Base-by-base conservation (phyloP, 2,888 invertebrate genomes). In the Penaeus monodon region DNA sequence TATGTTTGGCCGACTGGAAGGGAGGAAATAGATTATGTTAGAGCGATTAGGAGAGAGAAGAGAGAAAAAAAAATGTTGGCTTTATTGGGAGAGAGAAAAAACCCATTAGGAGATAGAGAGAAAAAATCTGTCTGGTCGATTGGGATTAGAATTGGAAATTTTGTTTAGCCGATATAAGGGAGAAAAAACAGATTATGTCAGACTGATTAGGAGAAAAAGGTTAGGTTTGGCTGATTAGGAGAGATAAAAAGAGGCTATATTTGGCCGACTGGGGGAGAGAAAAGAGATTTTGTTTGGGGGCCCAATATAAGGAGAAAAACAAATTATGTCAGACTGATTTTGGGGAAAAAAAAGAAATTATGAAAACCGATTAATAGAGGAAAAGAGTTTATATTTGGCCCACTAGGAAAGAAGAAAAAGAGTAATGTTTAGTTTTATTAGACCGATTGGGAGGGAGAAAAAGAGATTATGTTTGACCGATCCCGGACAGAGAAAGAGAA, bases 361-460 rank as follows among this genome's bases (percentile, higher is more conserved):
- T 6, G 68, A 33, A 2, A 22, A n/a, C 29, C 8, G 57, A 33
- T 8, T 10, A 49, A n/a, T 6, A 63, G 27, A 63, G 77, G n/a
- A 27, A 74, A 82, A 64, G 82, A 74, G 73, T 33, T 33, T 33
- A 33, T 3, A 3, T 33, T 33, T 33, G 20, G 49, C 2, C 29
- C 2, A 49, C 22, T 68, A n/a, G 70, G 74, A 57, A 38, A 63
- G 73, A 64, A 64, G 38, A 33, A 64, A 68, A 38, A 68, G 66
- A 12, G 68, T 20, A 3, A 44, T 38, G 29, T 38, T 14, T 38
- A 73, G 49, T n/a, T 44, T 73, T 63, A 63, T 73, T 44, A 82
- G 82, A 73, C 27, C 49, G 73, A 82, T 29, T 70, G 64, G 63
- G 82, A 74, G 74, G 64, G 76, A 76, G 65, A 33, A 64, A 68